phyloP scores from a whole-genome alignment of 2,113 vertebrate genomes.

The Gobio gobio region DNA sequence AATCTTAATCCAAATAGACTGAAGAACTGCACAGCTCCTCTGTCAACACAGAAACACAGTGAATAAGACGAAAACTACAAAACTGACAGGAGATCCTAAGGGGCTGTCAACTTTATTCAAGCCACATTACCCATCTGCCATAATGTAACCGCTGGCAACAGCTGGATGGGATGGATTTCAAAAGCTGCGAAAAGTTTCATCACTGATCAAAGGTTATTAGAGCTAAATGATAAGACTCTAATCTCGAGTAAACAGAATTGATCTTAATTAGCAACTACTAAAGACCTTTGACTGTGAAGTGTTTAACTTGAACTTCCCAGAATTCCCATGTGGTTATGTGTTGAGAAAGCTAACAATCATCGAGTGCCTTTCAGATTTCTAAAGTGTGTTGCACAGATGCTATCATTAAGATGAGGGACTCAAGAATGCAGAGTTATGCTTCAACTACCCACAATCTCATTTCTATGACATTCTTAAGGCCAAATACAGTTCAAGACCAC shows the following conservation, averaged over 20 bases:
- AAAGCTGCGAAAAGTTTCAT: background rate
- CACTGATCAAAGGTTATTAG: background rate
- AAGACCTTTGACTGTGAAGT: background rate
- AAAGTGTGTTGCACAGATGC: background rate
- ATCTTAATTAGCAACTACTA: background rate
- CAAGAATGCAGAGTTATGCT: background rate
- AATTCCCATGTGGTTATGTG: background rate
- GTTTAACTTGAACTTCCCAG: background rate
- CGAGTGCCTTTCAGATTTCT: background rate
- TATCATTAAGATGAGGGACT: no score
- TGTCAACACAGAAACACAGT: background rate
- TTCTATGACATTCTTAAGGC: background rate
- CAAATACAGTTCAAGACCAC: background rate
- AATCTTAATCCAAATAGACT: background rate
- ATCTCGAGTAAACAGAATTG: conserved; percentile 12
- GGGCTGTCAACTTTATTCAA: background rate
- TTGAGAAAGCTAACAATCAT: background rate
- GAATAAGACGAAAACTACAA: background rate
- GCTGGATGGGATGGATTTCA: background rate
- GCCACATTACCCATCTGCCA: background rate
- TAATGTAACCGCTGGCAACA: background rate
- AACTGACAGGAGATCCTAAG: conserved; percentile 8
- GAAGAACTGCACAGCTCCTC: background rate
- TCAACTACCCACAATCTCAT: background rate
- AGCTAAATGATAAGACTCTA: background rate